Conservation (phyloP, 2,113 vertebrate genomes). For the Triplophysa rosa region DNA sequence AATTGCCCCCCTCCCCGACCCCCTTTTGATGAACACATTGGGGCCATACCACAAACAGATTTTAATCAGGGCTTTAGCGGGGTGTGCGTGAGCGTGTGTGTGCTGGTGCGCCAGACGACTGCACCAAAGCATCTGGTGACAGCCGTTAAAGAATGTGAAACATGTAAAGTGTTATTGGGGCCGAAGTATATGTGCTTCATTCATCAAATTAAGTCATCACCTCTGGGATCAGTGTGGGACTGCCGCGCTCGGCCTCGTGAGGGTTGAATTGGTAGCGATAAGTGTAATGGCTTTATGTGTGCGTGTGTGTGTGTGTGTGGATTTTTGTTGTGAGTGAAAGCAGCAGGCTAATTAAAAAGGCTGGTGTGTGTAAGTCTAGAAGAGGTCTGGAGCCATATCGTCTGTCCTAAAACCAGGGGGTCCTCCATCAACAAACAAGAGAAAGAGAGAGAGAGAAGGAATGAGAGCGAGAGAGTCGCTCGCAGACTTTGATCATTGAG, state of each 20-base stretch:
- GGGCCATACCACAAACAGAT: conserved; percentile 68
- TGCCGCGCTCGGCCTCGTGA: not conserved
- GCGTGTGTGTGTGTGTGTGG: conserved; percentile 31
- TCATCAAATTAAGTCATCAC: conserved; percentile 20
- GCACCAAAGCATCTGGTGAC: conserved; percentile 30
- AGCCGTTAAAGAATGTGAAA: conserved; percentile 29
- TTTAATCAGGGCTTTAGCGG: conserved; percentile 60
- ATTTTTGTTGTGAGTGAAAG: conserved; percentile 44
- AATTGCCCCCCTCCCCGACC: conserved; percentile 69
- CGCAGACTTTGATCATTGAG: conserved; percentile 66
- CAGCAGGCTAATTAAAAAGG: conserved; percentile 47
- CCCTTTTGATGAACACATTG: conserved; percentile 73
- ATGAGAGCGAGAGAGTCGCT: not conserved
- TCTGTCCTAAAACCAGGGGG: conserved; percentile 64
- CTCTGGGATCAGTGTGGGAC: conserved; percentile 10
- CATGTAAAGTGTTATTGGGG: conserved; percentile 30
- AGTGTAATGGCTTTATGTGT: conserved; percentile 13
- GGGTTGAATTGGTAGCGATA: conserved; percentile 6
- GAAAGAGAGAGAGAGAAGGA: not conserved
- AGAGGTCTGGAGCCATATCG: conserved; percentile 63
- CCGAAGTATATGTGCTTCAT: conserved; percentile 21
- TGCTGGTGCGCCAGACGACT: conserved; percentile 22
- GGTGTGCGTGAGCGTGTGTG: conserved; percentile 9
- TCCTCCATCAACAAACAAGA: conserved; percentile 67
- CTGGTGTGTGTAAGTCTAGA: conserved; percentile 40